Base-by-base conservation (phyloP, 2,888 invertebrate genomes). In the Amaurobius ferox region DNA sequence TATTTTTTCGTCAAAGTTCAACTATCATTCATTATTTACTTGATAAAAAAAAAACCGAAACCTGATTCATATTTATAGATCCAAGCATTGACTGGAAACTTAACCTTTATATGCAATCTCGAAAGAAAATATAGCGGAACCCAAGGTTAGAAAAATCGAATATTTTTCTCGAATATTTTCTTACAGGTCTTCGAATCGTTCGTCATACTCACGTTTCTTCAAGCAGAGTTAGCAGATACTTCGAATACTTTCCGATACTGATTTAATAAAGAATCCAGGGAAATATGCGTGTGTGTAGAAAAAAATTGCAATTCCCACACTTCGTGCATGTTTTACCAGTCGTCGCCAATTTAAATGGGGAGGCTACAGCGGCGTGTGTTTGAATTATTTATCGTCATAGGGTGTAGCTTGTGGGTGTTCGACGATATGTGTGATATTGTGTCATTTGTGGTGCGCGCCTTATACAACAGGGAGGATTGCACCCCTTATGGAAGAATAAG, bases 201-300 rank as follows among this genome's bases (percentile, higher is more conserved):
- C 55, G 55, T 55, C 55, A 55, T 55, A 23, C 55, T 55, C 55
- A 23, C 7, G 55, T 55, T 55, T 55, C 55, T 55, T n/a, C n/a
- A n/a, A n/a, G n/a, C 23, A 19, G 55, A 23, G 23, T 23, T 55
- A 19, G 55, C 55, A 55, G 23, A 55, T 55, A 23, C 55, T 55
- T 23, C 55, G 23, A 23, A 55, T 55, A 55, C 23, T 16, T 55
- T 55, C 3, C 55, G 23, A 55, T n/a, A 29, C 35, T 79, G 79
- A 79, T 73, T 79, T 79, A 79, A 79, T 79, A 79, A 79, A 79
- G 72, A 32, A 64, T 28, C 79, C 64, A 0, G 67, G 72, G 79
- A 79, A 72, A 72, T 48, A n/a, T 48, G 32, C 29, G 64, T 11
- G 55, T 23, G 23, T 6, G 23, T 3, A 23, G 44, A 55, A 23